Evolutionary conservation across 2,888 invertebrate genomes (phyloP), one percentile per base, ranked within the genome.

Genomic region (Cryptus viduatorius): DNA sequence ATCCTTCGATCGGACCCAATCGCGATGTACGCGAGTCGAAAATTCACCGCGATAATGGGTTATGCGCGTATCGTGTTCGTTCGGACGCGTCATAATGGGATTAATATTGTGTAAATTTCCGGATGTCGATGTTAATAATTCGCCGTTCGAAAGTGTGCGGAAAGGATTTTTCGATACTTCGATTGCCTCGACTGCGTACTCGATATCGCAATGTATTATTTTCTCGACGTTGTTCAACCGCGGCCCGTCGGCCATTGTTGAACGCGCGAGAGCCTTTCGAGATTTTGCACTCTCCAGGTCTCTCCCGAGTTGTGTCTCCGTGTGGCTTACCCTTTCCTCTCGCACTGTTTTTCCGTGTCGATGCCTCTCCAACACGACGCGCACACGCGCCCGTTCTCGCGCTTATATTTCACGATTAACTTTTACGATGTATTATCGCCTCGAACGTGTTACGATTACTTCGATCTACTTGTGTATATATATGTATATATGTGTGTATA

Each of bases 1-100:
- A 82, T 89, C 85, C 29, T 85, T 87, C 19, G 88, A 85, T 50
- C 81, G 82, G 5, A 88, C 86, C 88, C 88, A 88, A 67, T 87
- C 87, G 7, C 83, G 86, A 61, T 86, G 84, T n/a, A 87, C 84
- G 16, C 85, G 64, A 29, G 83, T 81, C 19, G 87, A 77, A 73
- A 86, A 87, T 82, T 86, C 86, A 46, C 87, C 86, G 7, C 84
- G 68, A 56, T 84, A 81, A 10, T 78, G 84, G 4, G 59, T 14
- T 24, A 7, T 4, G 14, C 59, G 59, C 3, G 29, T 24, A 1
- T 84, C 83, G n/a, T 80, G 80, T 10, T 84, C 84, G 14, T 64
- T 53, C 73, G 84, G 81, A 53, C 81, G 81, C 46, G 81, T 84
- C 81, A 84, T 84, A n/a, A 46, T 65, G 12, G 31, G n/a, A n/a